Percentiles rank a stretch among this genome's conserved stretches.
phyloP scores from a whole-genome alignment of 2,797 vertebrate genomes.

The Schizopygopsis pylzovi region DNA sequence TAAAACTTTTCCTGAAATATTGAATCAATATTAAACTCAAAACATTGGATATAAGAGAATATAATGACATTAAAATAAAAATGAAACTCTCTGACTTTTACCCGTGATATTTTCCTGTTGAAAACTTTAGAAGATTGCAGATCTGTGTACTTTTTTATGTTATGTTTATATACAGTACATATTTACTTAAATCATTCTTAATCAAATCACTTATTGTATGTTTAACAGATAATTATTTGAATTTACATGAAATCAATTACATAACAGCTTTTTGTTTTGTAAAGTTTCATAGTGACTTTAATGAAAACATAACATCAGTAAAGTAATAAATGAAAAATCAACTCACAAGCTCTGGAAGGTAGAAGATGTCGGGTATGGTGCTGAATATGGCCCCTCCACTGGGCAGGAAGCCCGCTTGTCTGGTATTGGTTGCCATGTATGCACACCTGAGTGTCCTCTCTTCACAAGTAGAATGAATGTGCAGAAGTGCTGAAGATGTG shows the following conservation, averaged over 20 bases:
- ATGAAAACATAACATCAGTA: background rate
- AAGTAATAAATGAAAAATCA: background rate
- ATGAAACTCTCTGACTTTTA: background rate
- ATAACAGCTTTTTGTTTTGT: background rate
- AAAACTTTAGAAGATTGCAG: too few species aligned
- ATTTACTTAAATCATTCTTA: background rate
- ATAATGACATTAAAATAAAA: background rate
- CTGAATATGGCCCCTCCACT: slow-evolving; percentile 76
- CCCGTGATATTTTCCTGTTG: background rate
- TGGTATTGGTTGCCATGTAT: slow-evolving; percentile 68
- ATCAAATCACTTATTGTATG: background rate
- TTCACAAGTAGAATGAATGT: slow-evolving; percentile 16
- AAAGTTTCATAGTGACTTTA: background rate
- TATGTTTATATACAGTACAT: too few species aligned
- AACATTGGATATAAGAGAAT: background rate
- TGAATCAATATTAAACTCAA: background rate
- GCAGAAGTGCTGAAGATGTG: background rate
- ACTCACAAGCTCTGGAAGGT: slow-evolving; percentile 86
- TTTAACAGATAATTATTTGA: background rate
- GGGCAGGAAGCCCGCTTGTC: slow-evolving; percentile 74
- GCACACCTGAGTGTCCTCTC: background rate
- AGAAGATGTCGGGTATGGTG: slow-evolving; percentile 83
- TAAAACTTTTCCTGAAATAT: background rate
- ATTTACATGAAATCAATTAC: background rate
- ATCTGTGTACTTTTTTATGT: too few species aligned